Base-by-base conservation (phyloP, 2,113 vertebrate genomes). In the Andinoacara biseriatus region DNA sequence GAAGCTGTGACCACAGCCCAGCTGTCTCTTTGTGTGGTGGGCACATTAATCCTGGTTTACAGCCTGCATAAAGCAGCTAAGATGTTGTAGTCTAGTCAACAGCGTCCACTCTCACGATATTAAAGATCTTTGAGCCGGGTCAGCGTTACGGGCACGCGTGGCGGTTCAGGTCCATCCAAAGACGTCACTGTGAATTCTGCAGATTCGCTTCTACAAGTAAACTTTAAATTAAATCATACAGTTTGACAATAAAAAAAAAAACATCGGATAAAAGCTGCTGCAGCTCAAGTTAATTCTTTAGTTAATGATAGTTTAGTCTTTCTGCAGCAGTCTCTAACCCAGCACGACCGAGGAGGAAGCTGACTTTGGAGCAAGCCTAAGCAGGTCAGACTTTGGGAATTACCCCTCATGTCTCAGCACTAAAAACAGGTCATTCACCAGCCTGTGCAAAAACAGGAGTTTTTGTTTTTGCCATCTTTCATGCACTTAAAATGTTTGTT, bases 1-100 rank as follows among this genome's bases (percentile, higher is more conserved):
- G 18, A 1, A 49, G 29, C 0, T 69, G 2, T 0, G 5, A 43
- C 43, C 65, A 29, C 24, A 31, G 29, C 0, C 0, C 0, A 3
- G 26, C 46, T 22, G 0, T 26, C 43, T 22, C 0, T 4, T 8
- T 65, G 38, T 65, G 62, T 6, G 62, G 38, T 65, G 38, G 43
- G 22, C 7, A 26, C 63, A 46, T 46, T 46, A 24, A 26, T 18
- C 40, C 63, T 46, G 38, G 22, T 46, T 46, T 15, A 10, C 10
- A 15, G 8, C 22, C 62, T 69, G 63, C 40, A 10, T 1, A 9
- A 49, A 49, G 15, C 22, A 67, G 24, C 38, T 0, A 46, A 46
- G 8, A 67, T 24, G 2, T 0, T 15, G 26, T 15, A 29, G 9
- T 18, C 24, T 15, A 3, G 63, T 20, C 40, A 67, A 11, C 38